Percentiles rank a stretch among this genome's conserved stretches.
These are phyloP conservation scores for Dusona sp. DNA, from an alignment of 2,888 invertebrate genomes.

Conservation along the genomic window DNA sequence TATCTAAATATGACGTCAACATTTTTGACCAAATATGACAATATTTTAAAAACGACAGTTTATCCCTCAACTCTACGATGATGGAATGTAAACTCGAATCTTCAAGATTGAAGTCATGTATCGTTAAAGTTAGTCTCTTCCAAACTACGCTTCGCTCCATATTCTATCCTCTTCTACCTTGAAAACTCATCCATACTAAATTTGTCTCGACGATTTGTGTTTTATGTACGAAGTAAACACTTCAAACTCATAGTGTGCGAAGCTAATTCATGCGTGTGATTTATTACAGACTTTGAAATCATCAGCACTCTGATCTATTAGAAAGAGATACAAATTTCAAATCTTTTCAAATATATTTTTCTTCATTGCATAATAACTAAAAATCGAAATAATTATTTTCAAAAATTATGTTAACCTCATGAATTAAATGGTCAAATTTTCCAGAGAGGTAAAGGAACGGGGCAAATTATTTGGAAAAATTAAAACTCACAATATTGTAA, in stretches of 20 bases:
- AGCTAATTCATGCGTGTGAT: neutral
- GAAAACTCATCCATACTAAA: neutral
- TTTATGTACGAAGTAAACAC: neutral
- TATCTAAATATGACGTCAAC: neutral
- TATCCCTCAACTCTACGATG: neutral
- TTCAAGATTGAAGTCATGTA: neutral
- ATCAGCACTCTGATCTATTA: neutral
- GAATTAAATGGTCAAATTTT: too few relatives aligned
- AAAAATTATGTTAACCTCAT: too few relatives aligned
- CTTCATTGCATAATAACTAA: neutral
- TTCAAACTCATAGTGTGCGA: neutral
- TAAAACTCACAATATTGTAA: too few relatives aligned
- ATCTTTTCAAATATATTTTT: neutral
- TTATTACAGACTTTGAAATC: neutral
- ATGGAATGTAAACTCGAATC: conserved; percentile 2
- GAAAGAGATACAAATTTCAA: neutral
- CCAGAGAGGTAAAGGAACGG: too few relatives aligned
- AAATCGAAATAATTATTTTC: neutral
- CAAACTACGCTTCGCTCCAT: neutral
- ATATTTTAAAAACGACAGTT: neutral
- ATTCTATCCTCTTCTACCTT: neutral
- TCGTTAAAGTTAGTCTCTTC: neutral
- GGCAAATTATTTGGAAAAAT: too few relatives aligned
- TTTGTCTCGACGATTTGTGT: neutral
- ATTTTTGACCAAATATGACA: neutral